These are phyloP conservation scores for Rafetus swinhoei DNA, from an alignment of 2,113 vertebrate genomes.

Conservation along the genomic window DNA sequence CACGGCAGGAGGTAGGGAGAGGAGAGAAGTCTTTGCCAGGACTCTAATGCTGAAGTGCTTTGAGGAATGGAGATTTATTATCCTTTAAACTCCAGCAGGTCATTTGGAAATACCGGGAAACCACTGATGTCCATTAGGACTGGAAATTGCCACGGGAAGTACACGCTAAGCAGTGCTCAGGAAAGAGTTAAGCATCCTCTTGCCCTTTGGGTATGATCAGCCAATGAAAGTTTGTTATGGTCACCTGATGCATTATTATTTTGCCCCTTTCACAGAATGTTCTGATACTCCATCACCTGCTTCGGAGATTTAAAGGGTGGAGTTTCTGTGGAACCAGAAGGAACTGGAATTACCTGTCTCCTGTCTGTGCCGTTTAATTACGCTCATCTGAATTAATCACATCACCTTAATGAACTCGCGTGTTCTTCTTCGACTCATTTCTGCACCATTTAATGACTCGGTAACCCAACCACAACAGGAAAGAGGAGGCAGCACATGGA, in stretches of 20 bases:
- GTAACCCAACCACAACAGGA: not conserved
- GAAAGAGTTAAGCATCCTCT: not conserved
- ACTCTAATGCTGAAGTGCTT: not conserved
- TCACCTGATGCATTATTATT: not conserved
- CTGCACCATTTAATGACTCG: conserved; percentile 41
- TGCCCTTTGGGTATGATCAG: fast-evolving
- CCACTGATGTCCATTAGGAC: fast-evolving
- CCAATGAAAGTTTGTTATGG: not conserved
- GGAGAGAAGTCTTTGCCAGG: not conserved
- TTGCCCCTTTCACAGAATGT: not conserved
- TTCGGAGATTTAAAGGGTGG: conserved; percentile 40
- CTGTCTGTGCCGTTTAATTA: conserved; percentile 14
- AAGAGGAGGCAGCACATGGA: not conserved
- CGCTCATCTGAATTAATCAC: conserved; percentile 36
- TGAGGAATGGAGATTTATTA: fast-evolving
- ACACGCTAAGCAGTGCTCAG: not conserved
- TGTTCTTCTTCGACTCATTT: conserved; percentile 57
- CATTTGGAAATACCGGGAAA: fast-evolving
- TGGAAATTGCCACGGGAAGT: not conserved
- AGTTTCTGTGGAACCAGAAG: conserved; percentile 47
- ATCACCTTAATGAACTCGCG: conserved; percentile 68
- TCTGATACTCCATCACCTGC: not conserved
- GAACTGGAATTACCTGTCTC: conserved; percentile 76
- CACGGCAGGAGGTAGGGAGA: not conserved
- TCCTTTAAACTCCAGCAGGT: not conserved